A percentile compares a stretch with the other conserved stretches of the same genome.
phyloP scores from a whole-genome alignment of 2,797 vertebrate genomes.

The Caiman crocodilus region DNA sequence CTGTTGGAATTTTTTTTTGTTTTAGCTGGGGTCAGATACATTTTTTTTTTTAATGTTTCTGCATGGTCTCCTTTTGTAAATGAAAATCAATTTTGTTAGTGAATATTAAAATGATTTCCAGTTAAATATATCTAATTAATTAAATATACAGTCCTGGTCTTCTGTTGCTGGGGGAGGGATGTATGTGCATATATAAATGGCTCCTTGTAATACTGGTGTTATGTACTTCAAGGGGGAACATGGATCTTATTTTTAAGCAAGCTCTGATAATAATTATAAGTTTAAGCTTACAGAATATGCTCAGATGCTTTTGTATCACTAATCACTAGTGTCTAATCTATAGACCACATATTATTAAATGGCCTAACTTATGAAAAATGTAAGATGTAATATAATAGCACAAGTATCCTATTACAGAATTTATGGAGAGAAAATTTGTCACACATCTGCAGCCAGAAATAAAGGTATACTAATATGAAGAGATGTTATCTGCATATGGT shows the following conservation, averaged over 20 bases:
- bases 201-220: neutral
- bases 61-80: neutral
- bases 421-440: constrained; percentile 29
- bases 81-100: neutral
- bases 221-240: neutral
- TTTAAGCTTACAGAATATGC: neutral
- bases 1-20: neutral
- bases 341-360: neutral
- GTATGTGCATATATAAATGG: accelerated
- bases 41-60: neutral
- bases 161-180: neutral
- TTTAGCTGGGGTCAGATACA: neutral
- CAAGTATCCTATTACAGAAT: constrained; percentile 33
- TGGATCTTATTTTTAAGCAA: neutral
- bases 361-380: constrained; percentile 9
- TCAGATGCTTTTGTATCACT: neutral
- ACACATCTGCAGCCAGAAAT: neutral
- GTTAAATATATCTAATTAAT: neutral
- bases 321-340: neutral
- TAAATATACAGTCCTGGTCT: neutral
- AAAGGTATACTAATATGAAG: constrained; percentile 29
- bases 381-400: neutral
- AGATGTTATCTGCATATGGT: constrained; percentile 1
- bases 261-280: neutral
- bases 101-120: neutral